Conservation (phyloP, 2,797 vertebrate genomes). For the Calcarius lapponicus region DNA sequence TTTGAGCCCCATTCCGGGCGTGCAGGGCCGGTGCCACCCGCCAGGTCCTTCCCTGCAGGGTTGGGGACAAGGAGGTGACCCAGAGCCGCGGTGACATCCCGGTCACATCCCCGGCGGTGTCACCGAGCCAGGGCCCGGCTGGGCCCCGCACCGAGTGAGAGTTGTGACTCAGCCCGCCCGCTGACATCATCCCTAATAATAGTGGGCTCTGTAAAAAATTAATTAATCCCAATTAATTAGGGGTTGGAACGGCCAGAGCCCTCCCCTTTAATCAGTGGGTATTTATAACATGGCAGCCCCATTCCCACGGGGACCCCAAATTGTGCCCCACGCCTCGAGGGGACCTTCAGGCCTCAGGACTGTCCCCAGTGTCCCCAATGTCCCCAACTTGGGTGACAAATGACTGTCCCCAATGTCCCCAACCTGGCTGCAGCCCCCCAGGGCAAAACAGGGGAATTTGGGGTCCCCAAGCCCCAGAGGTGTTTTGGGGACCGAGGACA, state of each 20-base stretch:
- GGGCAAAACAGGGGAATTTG: fast-evolving
- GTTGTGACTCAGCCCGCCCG: conserved; percentile 28
- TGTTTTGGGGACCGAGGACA: not conserved
- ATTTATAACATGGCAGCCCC: conserved; percentile 1
- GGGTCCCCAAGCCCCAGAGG: fast-evolving
- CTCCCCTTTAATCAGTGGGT: not conserved
- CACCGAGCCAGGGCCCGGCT: not conserved
- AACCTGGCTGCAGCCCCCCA: not conserved
- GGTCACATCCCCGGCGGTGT: not conserved
- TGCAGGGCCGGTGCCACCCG: not conserved
- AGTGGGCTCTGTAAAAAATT: conserved; percentile 49
- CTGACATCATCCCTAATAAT: conserved; percentile 61
- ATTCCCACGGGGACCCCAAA: not conserved
- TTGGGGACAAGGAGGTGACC: not conserved
- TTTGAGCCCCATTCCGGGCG: fast-evolving
- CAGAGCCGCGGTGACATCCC: fast-evolving
- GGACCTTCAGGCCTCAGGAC: not conserved
- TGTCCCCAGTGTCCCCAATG: not conserved
- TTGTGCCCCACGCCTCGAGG: too few relatives aligned
- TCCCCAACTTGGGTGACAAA: too few relatives aligned
- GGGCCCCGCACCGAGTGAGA: conserved; percentile 14
- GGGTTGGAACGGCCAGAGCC: not conserved
- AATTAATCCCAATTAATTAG: conserved; percentile 62
- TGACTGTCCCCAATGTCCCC: too few relatives aligned
- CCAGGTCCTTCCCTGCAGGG: fast-evolving